phyloP scores from a whole-genome alignment of 2,888 invertebrate species.

The Drosophila infuscata region DNA sequence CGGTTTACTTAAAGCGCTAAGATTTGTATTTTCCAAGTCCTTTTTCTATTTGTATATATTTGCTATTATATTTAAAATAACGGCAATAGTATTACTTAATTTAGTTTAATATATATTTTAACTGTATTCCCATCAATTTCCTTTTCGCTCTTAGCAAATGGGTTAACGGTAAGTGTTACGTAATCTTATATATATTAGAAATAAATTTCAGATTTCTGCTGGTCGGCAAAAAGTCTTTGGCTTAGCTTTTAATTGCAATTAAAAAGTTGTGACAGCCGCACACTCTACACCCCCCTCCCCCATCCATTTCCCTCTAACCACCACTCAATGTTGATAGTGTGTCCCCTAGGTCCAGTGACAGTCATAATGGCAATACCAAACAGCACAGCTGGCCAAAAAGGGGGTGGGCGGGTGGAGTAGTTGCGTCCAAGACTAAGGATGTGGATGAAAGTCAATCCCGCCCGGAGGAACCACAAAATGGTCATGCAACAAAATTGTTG shows the following conservation, averaged over 20 bases:
- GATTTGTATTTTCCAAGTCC: no score
- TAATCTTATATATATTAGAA: not conserved
- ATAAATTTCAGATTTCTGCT: constrained; percentile 21
- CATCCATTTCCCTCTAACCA: not conserved
- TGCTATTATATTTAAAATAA: no score
- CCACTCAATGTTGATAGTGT: constrained; percentile 31
- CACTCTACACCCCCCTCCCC: not conserved
- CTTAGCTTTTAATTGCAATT: constrained; percentile 77
- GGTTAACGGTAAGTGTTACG: not conserved
- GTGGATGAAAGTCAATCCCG: constrained; percentile 30
- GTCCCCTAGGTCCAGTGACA: constrained; percentile 61
- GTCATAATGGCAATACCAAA: constrained; percentile 70
- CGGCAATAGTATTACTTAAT: not conserved
- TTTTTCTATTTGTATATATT: no score
- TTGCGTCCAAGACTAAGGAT: not conserved
- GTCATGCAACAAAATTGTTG: constrained; percentile 70
- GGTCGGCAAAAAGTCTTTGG: constrained; percentile 46
- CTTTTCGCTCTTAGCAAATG: not conserved
- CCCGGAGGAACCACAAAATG: constrained; percentile 65
- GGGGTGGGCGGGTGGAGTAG: not conserved
- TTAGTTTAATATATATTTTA: not conserved
- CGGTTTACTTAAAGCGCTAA: not conserved
- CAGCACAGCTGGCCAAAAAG: not conserved
- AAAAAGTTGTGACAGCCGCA: constrained; percentile 66
- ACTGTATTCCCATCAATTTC: not conserved